Conservation (phyloP, 2,888 invertebrate species). For the Papilio protenor region DNA sequence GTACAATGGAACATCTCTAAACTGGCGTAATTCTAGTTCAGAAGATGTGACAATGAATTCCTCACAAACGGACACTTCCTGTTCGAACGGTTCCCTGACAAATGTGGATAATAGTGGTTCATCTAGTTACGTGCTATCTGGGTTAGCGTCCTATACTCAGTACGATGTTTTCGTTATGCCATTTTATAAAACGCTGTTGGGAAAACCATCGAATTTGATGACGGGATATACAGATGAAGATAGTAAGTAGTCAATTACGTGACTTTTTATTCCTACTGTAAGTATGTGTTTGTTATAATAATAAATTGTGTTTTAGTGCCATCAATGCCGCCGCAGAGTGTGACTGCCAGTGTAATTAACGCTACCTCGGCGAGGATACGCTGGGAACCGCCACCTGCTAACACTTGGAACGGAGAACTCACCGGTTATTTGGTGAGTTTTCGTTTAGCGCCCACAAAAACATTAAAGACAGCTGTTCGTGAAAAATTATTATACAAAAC, state of each 20-base stretch:
- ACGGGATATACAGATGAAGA: constrained; percentile 94
- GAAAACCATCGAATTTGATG: constrained; percentile 96
- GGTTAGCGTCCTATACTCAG: constrained; percentile 92
- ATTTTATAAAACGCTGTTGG: constrained; percentile 93
- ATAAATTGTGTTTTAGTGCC: constrained; percentile 85
- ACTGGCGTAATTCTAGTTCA: constrained; percentile 74
- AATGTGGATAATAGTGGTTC: constrained; percentile 88
- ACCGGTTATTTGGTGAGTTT: constrained; percentile 93
- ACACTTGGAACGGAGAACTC: constrained; percentile 91
- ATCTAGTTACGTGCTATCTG: constrained; percentile 89
- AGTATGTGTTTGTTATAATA: constrained; percentile 31
- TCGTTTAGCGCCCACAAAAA: constrained; percentile 31
- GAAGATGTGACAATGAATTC: constrained; percentile 67
- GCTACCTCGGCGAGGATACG: constrained; percentile 91
- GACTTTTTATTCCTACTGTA: constrained; percentile 52
- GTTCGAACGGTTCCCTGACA: constrained; percentile 86
- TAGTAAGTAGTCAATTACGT: constrained; percentile 72
- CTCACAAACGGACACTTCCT: constrained; percentile 64
- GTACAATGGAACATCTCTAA: constrained; percentile 78
- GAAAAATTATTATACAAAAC: neutral
- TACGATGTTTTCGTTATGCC: constrained; percentile 97
- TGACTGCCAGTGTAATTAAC: constrained; percentile 92
- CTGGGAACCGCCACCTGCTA: constrained; percentile 92
- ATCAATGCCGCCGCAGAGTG: constrained; percentile 90
- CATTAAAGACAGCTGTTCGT: constrained; percentile 26